These are phyloP conservation scores for Ryuthela nishihirai DNA, from an alignment of 2,888 invertebrate species.

Conservation along the genomic window DNA sequence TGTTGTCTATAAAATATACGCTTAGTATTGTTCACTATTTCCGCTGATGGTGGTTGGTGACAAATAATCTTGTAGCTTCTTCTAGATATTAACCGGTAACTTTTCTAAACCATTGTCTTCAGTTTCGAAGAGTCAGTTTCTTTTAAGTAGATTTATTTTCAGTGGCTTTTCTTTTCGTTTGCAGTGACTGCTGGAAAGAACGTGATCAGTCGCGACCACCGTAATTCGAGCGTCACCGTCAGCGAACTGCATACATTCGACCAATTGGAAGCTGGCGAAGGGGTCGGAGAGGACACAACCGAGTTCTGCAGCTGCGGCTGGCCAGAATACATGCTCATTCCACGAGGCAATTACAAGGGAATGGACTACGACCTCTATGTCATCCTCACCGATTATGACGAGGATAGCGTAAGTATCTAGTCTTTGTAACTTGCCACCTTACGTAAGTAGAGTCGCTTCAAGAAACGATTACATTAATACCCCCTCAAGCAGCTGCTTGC, in stretches of 20 bases:
- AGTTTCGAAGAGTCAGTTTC: not conserved
- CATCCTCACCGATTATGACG: constrained; percentile 69
- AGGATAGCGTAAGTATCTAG: constrained; percentile 59
- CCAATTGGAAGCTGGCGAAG: constrained; percentile 56
- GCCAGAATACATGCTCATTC: constrained; percentile 76
- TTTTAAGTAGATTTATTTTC: not conserved
- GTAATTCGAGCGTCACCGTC: constrained; percentile 62
- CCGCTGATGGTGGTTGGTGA: no score
- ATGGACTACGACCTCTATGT: constrained; percentile 66
- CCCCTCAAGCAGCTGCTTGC: no score
- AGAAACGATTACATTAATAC: no score
- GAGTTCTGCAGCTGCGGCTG: constrained; percentile 82
- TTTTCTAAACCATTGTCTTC: not conserved
- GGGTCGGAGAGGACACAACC: constrained; percentile 28
- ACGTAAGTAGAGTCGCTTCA: no score
- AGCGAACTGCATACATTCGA: constrained; percentile 70
- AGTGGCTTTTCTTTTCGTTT: no score
- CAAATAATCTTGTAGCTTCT: not conserved
- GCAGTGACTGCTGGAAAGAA: constrained; percentile 62
- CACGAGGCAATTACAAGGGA: constrained; percentile 66
- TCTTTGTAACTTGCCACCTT: not conserved
- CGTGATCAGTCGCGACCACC: constrained; percentile 63
- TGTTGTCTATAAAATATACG: no score
- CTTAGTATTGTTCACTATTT: no score
- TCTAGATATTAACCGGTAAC: not conserved